Percentiles rank a stretch among this genome's conserved stretches.
These are phyloP conservation scores for Papilio elwesi DNA, from an alignment of 2,888 invertebrate species.

Conservation along the genomic window DNA sequence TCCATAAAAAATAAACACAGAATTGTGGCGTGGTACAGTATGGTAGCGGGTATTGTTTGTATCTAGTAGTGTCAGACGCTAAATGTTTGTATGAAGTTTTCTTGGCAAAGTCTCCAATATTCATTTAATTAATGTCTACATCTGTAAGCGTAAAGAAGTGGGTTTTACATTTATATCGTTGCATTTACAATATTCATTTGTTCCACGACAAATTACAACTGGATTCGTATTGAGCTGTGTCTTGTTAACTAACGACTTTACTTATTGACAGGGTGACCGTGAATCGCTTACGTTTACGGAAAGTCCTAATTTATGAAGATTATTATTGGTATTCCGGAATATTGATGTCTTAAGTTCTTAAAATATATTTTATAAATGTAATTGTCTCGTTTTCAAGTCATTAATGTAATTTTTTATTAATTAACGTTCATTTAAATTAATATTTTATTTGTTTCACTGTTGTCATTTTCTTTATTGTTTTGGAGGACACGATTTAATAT, in stretches of 20 bases:
- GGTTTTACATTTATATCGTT: background rate
- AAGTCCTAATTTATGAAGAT: background rate
- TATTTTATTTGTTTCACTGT: too few species aligned
- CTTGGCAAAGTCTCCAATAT: background rate
- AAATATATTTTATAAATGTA: too few species aligned
- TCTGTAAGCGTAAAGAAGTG: background rate
- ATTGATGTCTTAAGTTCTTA: too few species aligned
- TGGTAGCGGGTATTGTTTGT: too few species aligned
- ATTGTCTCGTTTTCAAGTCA: too few species aligned
- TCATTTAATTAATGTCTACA: slow-evolving; percentile 2
- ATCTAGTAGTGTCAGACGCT: background rate
- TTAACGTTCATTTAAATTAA: too few species aligned
- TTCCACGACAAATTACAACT: slow-evolving; percentile 24
- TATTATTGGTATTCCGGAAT: too few species aligned
- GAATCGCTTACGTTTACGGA: background rate
- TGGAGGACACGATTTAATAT: too few species aligned
- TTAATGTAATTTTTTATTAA: too few species aligned
- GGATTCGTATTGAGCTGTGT: slow-evolving; percentile 22
- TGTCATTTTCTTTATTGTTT: too few species aligned
- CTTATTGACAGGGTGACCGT: slow-evolving; percentile 1
- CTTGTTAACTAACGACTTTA: slow-evolving; percentile 23
- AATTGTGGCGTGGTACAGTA: too few species aligned
- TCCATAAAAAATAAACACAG: too few species aligned
- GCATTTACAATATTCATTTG: slow-evolving; percentile 21
- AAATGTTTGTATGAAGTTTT: slow-evolving; percentile 1